phyloP scores from a whole-genome alignment of 2,888 invertebrate species.

The Lasioglossum oenotherae region DNA sequence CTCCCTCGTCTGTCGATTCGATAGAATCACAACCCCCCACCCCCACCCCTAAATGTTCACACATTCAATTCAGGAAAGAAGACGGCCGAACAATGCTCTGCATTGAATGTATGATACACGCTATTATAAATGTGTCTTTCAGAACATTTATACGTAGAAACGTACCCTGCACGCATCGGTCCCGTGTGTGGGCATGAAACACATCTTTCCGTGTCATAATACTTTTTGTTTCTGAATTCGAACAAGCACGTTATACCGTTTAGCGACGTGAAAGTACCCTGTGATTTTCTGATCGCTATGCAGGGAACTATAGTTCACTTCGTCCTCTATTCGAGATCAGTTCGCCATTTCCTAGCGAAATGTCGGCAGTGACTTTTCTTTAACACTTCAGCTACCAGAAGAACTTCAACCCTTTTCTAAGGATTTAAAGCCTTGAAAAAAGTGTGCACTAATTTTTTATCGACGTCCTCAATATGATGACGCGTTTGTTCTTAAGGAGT shows the following conservation, averaged over 20 bases:
- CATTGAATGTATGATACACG: constrained; percentile 52
- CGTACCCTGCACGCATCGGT: constrained; percentile 52
- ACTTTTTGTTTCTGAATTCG: constrained; percentile 66
- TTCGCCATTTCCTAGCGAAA: constrained; percentile 3
- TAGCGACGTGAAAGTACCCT: constrained; percentile 45
- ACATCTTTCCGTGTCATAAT: constrained; percentile 57
- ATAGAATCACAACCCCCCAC: constrained; percentile 35
- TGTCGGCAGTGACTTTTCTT: constrained; percentile 12
- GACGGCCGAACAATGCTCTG: constrained; percentile 14
- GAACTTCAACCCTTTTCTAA: neutral
- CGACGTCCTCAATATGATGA: too few relatives aligned
- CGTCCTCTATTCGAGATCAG: constrained; percentile 24
- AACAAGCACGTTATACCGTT: constrained; percentile 67
- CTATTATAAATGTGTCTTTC: constrained; percentile 53
- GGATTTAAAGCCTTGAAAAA: neutral
- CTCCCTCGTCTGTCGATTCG: constrained; percentile 35
- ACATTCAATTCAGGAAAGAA: constrained; percentile 43
- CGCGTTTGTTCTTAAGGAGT: too few relatives aligned
- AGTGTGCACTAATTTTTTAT: too few relatives aligned
- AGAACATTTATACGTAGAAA: constrained; percentile 60
- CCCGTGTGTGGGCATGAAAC: constrained; percentile 57
- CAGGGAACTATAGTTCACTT: constrained; percentile 21
- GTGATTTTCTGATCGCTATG: constrained; percentile 8
- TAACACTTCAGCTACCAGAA: neutral
- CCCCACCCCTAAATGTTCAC: constrained; percentile 36